A percentile compares a stretch with the other conserved stretches of the same genome.
phyloP scores from a whole-genome alignment of 2,113 vertebrate species.

The Melanerpes formicivorus region DNA sequence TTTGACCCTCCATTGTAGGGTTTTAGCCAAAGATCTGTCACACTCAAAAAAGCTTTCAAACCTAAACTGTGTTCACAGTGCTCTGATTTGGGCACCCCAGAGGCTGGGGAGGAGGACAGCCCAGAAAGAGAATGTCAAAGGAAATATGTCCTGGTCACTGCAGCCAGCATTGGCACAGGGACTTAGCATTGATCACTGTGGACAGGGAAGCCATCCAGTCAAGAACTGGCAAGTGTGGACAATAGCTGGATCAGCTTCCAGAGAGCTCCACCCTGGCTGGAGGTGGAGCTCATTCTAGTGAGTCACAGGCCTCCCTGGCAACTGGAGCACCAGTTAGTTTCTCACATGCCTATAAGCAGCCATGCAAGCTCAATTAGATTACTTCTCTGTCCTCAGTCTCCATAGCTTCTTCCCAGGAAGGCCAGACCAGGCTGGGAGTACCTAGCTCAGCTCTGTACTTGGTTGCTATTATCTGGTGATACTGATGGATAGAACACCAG shows the following conservation, averaged over 20 bases:
- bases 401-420: background rate
- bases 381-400: background rate
- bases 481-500: background rate
- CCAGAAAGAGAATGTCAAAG: constrained; percentile 5
- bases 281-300: background rate
- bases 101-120: background rate
- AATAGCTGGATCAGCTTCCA: constrained; percentile 38
- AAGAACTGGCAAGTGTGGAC: constrained; percentile 6
- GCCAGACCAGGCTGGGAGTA: background rate
- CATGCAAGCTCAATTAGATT: background rate
- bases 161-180: background rate
- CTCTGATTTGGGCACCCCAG: background rate
- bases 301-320: background rate
- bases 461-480: background rate
- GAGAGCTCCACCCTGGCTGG: constrained; percentile 1
- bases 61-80: background rate
- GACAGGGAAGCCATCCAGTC: background rate
- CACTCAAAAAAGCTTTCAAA: background rate
- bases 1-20: background rate
- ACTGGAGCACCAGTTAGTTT: background rate
- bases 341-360: background rate
- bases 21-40: background rate
- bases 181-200: background rate
- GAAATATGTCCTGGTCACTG: background rate
- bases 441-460: background rate